Base-by-base conservation (phyloP, 1,140 invertebrate species). In the Popillia japonica region DNA sequence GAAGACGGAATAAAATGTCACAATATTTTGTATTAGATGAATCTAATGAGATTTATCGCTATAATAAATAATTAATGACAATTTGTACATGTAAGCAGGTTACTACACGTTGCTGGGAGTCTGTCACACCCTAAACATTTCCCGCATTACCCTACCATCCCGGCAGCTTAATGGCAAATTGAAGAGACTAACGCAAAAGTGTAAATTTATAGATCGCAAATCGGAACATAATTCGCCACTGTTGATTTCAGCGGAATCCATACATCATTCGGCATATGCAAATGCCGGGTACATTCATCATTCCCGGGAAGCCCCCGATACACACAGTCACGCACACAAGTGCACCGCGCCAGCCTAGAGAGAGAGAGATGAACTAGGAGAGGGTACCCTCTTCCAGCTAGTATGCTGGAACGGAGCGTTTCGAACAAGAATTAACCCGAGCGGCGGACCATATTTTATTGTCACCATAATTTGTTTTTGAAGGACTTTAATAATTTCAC, bases 201-300 rank as follows among this genome's bases (percentile, higher is more conserved):
- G 61, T 68, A 40, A 83, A 84, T 84, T 84, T 84, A 84, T 84
- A 83, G 83, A 81, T 82, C 78, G 77, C 79, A 81, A 79, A 82
- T 83, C 80, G 83, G 79, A 83, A 82, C 81, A 82, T 83, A 83
- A 84, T 84, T 81, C 80, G 79, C 79, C 79, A 80, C 75, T 84
- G 83, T 84, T 84, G 83, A 83, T 83, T 82, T 80, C 81, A 77
- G 72, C 79, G 82, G 79, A 81, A 82, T 75, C 81, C 83, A 82
- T 84, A 84, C 79, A 83, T 83, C 83, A 84, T 83, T 82, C 82
- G 82, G 80, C 83, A 84, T 82, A 84, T 84, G 83, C 82, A 82
- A 84, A 83, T 82, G 83, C 78, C 77, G 80, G 78, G 48, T 75
- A 81, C 83, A 84, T 84, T 84, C 80, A 84, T 84, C 83, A 84